phyloP scores from a whole-genome alignment of 37 sponge, comb jelly and placozoan genomes.

The Axinella damicornis region DNA sequence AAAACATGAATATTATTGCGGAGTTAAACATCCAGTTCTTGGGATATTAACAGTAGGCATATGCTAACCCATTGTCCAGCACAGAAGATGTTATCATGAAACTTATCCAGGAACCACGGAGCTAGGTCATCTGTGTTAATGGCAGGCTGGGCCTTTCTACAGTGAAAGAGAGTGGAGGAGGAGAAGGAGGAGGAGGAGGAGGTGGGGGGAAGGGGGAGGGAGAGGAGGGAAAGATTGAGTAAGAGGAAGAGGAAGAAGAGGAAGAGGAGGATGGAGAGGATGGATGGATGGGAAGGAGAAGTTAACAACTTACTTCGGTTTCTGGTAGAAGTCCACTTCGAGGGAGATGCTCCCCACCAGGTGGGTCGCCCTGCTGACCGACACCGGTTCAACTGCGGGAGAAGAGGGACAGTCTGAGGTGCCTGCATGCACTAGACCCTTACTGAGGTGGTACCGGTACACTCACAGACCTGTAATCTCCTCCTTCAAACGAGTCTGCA shows the following conservation, averaged over 20 bases:
- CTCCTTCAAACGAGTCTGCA: neutral
- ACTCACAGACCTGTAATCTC: no score
- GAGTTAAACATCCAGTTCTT: neutral
- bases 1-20: neutral
- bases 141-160: conserved; percentile 70
- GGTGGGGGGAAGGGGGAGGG: neutral
- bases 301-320: conserved; percentile 28
- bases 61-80: conserved; percentile 46
- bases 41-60: no score
- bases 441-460: no score
- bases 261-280: neutral
- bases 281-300: neutral
- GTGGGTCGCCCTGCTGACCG: neutral
- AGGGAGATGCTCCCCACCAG: conserved; percentile 29
- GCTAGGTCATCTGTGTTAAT: conserved; percentile 73
- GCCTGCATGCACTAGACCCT: no score
- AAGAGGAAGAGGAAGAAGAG: neutral
- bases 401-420: no score
- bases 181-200: neutral
- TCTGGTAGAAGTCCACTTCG: conserved; percentile 46
- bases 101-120: conserved; percentile 32
- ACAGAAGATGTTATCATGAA: conserved; percentile 48
- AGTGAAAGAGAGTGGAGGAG: neutral
- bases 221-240: neutral
- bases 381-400: neutral